phyloP scores from a whole-genome alignment of 2,888 invertebrate species.

The Aporophyla lueneburgensis region DNA sequence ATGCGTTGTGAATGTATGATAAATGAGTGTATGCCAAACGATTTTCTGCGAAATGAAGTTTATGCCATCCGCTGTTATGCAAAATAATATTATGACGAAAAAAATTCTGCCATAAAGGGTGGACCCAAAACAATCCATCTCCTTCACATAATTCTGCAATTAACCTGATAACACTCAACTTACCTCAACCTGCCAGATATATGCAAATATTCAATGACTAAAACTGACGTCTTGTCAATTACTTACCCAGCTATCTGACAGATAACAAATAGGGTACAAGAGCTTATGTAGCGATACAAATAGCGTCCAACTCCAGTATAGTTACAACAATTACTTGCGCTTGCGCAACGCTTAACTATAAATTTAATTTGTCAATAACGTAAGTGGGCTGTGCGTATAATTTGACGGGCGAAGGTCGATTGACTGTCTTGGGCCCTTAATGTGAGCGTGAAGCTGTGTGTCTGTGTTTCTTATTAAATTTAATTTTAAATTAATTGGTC shows the following conservation, averaged over 20 bases:
- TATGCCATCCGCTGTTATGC: too few species aligned
- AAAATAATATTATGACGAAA: too few species aligned
- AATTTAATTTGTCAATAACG: constrained; percentile 74
- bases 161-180: constrained; percentile 40
- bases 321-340: constrained; percentile 61
- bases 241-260: constrained; percentile 61
- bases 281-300: constrained; percentile 57
- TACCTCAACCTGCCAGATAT: constrained; percentile 44
- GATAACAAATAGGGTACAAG: constrained; percentile 63
- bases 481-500: constrained; percentile 45
- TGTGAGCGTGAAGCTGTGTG: constrained; percentile 36
- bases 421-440: constrained; percentile 61
- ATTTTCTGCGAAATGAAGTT: too few species aligned
- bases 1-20: too few species aligned
- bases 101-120: too few species aligned
- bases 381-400: constrained; percentile 71
- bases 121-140: constrained; percentile 34
- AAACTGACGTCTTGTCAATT: constrained; percentile 62
- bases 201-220: constrained; percentile 63
- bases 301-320: constrained; percentile 46
- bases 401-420: constrained; percentile 72
- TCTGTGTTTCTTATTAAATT: constrained; percentile 40
- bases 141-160: constrained; percentile 34
- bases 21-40: too few species aligned
- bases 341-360: constrained; percentile 62